phyloP scores from a whole-genome alignment of 2,113 vertebrate species.

The Chrysochloris asiatica region DNA sequence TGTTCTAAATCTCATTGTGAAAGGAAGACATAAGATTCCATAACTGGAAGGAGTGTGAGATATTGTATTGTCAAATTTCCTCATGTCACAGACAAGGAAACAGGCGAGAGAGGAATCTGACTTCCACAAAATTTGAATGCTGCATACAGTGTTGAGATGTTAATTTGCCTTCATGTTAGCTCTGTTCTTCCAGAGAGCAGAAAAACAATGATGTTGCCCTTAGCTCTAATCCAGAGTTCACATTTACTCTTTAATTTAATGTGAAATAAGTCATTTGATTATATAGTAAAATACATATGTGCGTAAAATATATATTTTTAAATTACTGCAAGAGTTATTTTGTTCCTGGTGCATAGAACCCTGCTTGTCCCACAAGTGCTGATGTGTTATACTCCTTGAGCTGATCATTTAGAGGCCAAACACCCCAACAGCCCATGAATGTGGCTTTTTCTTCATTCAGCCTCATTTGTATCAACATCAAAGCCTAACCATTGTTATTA shows the following conservation, averaged over 20 bases:
- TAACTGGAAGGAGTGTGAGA: constrained; percentile 1
- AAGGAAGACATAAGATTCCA: neutral
- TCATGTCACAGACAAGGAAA: constrained; percentile 10
- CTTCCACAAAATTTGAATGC: constrained; percentile 7
- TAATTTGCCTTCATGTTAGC: constrained; percentile 12
- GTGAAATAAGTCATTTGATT: constrained; percentile 43
- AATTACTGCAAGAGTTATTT: neutral
- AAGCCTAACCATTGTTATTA: constrained; percentile 57
- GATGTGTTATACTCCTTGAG: neutral
- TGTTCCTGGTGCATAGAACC: neutral
- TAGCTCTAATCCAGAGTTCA: constrained; percentile 13
- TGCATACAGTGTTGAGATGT: neutral
- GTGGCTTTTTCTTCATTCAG: constrained; percentile 52
- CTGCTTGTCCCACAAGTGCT: neutral
- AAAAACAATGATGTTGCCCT: neutral
- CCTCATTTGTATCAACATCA: constrained; percentile 63
- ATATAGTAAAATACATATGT: constrained; percentile 9
- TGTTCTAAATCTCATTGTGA: neutral
- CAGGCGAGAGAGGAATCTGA: neutral
- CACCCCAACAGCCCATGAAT: constrained; percentile 43
- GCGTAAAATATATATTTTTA: neutral
- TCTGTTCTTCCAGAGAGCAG: constrained; percentile 42
- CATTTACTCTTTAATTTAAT: constrained; percentile 38
- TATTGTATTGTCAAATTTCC: neutral
- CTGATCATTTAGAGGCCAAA: constrained; percentile 30